phyloP scores from a whole-genome alignment of 2,888 invertebrate genomes.

The Andrena marginata region DNA sequence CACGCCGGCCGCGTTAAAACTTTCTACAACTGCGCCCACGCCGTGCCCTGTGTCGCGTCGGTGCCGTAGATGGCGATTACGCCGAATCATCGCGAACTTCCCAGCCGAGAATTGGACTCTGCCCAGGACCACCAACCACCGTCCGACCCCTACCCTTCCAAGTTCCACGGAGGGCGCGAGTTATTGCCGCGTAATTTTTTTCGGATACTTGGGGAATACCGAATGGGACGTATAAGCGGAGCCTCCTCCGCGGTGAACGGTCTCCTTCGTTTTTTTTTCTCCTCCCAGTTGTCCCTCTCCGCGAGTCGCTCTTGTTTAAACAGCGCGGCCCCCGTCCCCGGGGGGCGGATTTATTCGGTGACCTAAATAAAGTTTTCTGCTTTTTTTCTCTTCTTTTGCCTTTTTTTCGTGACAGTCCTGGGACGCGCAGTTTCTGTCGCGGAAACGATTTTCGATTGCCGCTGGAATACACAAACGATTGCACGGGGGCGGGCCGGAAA shows the following conservation, averaged over 20 bases:
- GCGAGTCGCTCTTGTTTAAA: constrained; percentile 26
- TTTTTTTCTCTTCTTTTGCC: not conserved
- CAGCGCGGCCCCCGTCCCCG: not conserved
- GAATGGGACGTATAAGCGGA: constrained; percentile 21
- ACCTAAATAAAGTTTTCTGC: constrained; percentile 33
- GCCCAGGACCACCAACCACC: constrained; percentile 47
- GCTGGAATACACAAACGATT: constrained; percentile 45
- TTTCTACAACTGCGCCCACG: constrained; percentile 78
- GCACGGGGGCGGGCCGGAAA: not conserved
- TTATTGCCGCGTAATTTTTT: constrained; percentile 43
- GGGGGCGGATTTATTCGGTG: constrained; percentile 45
- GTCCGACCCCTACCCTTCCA: not conserved
- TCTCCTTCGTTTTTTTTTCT: not conserved
- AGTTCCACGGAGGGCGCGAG: constrained; percentile 6
- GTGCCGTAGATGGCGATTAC: constrained; percentile 60
- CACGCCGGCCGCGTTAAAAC: constrained; percentile 82
- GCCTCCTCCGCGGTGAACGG: not conserved
- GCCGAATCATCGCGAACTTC: constrained; percentile 68
- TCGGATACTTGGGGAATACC: constrained; percentile 40
- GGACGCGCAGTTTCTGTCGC: constrained; percentile 15
- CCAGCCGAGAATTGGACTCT: constrained; percentile 61
- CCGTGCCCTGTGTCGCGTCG: constrained; percentile 72
- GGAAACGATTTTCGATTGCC: constrained; percentile 53
- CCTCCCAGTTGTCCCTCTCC: not conserved
- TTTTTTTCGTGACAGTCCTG: not conserved